Evolutionary conservation across 2,888 invertebrate species (phyloP).

Genomic region (Tetramorium bicarinatum): DNA sequence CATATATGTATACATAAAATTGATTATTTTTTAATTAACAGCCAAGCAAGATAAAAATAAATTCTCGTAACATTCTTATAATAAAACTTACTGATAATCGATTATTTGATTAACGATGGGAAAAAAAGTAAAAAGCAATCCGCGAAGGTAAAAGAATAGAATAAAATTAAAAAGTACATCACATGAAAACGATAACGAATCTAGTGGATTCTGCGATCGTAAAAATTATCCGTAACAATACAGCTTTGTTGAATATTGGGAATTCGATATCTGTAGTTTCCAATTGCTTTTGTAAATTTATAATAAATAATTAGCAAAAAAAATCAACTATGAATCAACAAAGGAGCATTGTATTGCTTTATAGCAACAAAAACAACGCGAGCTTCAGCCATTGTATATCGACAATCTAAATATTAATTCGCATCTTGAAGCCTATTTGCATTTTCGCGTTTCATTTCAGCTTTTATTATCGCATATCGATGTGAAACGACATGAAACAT

Average conservation of each 20-base stretch:
- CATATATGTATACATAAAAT: neutral
- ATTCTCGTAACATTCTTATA: too few species aligned
- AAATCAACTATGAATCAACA: neutral
- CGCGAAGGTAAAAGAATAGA: too few species aligned
- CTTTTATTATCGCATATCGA: too few species aligned
- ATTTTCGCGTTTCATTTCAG: too few species aligned
- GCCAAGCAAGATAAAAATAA: neutral
- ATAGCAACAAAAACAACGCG: too few species aligned
- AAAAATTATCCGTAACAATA: neutral
- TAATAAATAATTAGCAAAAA: neutral
- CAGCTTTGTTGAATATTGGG: neutral
- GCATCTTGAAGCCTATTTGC: too few species aligned
- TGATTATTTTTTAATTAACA: too few species aligned
- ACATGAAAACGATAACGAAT: neutral
- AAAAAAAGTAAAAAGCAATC: neutral
- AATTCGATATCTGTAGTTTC: neutral
- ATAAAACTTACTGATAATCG: neutral
- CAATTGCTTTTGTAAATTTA: neutral
- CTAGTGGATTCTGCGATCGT: neutral
- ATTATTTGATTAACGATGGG: neutral
- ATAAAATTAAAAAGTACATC: neutral
- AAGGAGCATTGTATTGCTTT: too few species aligned
- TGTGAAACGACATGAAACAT: too few species aligned
- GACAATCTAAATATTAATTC: too few species aligned
- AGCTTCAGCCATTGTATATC: too few species aligned